These are phyloP conservation scores for Serripes groenlandicus DNA, from an alignment of 2,888 invertebrate genomes.

Conservation along the genomic window DNA sequence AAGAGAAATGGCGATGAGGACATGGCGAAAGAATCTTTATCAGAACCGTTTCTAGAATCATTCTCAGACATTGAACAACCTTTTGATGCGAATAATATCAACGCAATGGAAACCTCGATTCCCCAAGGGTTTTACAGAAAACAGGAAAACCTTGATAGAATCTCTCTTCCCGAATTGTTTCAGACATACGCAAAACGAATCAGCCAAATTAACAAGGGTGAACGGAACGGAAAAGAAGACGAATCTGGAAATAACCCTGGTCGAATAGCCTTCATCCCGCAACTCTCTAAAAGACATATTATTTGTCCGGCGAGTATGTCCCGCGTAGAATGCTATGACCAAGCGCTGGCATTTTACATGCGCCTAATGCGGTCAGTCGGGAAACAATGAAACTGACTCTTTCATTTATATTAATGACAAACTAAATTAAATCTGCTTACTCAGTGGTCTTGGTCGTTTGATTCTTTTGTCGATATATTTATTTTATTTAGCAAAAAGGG, in stretches of 20 bases:
- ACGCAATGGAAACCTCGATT: neutral
- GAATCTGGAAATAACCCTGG: neutral
- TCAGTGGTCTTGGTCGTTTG: too few species aligned
- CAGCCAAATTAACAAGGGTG: neutral
- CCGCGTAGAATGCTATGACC: slow-evolving; percentile 53
- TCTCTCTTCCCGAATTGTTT: neutral
- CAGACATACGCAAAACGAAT: neutral
- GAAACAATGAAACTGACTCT: slow-evolving; percentile 35
- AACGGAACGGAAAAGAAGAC: neutral
- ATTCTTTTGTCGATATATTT: too few species aligned
- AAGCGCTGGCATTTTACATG: slow-evolving; percentile 59
- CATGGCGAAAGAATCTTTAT: neutral
- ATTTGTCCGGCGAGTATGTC: slow-evolving; percentile 54
- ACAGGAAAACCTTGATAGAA: neutral
- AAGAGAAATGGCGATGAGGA: slow-evolving; percentile 26
- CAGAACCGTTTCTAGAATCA: neutral
- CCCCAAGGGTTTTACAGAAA: too few species aligned
- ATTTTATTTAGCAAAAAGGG: too few species aligned
- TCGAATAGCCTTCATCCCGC: neutral
- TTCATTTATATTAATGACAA: too few species aligned
- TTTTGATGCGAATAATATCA: neutral
- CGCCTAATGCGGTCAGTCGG: slow-evolving; percentile 44
- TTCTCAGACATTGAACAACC: neutral
- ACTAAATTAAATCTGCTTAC: too few species aligned
- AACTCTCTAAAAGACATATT: slow-evolving; percentile 36